Evolutionary conservation across 37 sponge, comb jelly and placozoan species (phyloP).

Genomic region (Oopsacas minuta): DNA sequence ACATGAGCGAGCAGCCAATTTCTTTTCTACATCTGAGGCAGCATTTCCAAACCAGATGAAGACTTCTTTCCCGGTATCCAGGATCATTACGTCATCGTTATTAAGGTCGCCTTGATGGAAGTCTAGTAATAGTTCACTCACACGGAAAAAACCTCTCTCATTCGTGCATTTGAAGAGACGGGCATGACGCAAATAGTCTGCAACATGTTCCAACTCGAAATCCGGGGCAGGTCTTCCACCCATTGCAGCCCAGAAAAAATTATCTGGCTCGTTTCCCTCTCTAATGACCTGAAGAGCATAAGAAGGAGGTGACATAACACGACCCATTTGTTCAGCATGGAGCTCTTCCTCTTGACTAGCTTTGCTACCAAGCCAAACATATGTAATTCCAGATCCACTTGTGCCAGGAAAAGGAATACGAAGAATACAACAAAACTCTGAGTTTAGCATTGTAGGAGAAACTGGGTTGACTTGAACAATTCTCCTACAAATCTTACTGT

Average conservation of each 20-base stretch:
- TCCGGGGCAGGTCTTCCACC: slow-evolving; percentile 43
- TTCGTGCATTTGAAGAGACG: slow-evolving; percentile 92
- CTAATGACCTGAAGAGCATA: slow-evolving; percentile 58
- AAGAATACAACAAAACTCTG: slow-evolving; percentile 72
- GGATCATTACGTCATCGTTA: slow-evolving; percentile 90
- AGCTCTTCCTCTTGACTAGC: slow-evolving; percentile 68
- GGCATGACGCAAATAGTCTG: slow-evolving; percentile 54
- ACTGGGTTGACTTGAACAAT: slow-evolving; percentile 51
- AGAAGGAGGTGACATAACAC: slow-evolving; percentile 49
- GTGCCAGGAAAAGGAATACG: slow-evolving; percentile 82
- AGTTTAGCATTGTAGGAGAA: slow-evolving; percentile 50
- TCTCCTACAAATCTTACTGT: slow-evolving; percentile 55
- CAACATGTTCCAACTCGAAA: slow-evolving; percentile 34
- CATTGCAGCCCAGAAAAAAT: slow-evolving; percentile 96
- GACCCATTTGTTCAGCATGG: slow-evolving; percentile 77
- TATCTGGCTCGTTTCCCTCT: slow-evolving; percentile 80
- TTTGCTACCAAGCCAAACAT: slow-evolving; percentile 85
- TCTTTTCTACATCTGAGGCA: slow-evolving; percentile 83
- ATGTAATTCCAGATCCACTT: slow-evolving; percentile 66
- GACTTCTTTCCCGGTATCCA: slow-evolving; percentile 77
- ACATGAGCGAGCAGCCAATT: slow-evolving; percentile 33
- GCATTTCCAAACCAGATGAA: slow-evolving; percentile 82
- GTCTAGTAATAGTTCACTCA: slow-evolving; percentile 76
- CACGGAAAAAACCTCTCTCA: slow-evolving; percentile 85
- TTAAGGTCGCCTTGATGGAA: slow-evolving; percentile 92